Conservation (phyloP, 1,140 invertebrate genomes). For the Parasteatoda tepidariorum region DNA sequence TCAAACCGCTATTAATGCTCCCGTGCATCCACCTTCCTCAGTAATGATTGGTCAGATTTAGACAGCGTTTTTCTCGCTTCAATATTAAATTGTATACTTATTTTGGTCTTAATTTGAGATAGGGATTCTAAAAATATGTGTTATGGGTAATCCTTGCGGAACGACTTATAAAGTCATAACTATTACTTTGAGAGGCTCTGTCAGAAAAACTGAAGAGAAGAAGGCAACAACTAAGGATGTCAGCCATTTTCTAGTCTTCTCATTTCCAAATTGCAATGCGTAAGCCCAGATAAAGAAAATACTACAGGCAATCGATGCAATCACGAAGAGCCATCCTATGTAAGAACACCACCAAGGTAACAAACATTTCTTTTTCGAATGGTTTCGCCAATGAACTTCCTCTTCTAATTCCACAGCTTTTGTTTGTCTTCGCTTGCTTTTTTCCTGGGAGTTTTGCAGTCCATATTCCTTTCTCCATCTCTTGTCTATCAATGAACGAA, state of each 20-base stretch:
- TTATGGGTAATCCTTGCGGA: no score
- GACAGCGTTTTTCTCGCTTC: no score
- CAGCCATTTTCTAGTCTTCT: constrained; percentile 70
- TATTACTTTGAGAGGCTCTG: constrained; percentile 70
- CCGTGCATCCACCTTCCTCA: no score
- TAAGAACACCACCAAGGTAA: constrained; percentile 69
- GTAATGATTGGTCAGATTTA: no score
- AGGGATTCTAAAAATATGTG: no score
- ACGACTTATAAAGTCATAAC: neutral
- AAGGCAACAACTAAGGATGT: constrained; percentile 70
- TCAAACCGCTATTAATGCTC: no score
- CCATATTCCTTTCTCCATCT: constrained; percentile 50
- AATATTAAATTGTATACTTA: no score
- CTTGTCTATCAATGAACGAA: constrained; percentile 2
- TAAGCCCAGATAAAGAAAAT: constrained; percentile 68
- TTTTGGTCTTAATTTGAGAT: no score
- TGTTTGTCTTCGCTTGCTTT: no score
- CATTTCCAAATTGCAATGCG: constrained; percentile 69
- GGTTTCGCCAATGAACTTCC: neutral
- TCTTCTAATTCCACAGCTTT: neutral
- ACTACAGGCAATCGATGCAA: constrained; percentile 64
- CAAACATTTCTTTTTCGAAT: constrained; percentile 36
- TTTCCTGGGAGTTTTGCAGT: neutral
- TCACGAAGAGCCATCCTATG: constrained; percentile 68
- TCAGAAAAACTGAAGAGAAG: constrained; percentile 69